Conservation (phyloP, 2,888 invertebrate species). For the Synanthedon vespiformis region DNA sequence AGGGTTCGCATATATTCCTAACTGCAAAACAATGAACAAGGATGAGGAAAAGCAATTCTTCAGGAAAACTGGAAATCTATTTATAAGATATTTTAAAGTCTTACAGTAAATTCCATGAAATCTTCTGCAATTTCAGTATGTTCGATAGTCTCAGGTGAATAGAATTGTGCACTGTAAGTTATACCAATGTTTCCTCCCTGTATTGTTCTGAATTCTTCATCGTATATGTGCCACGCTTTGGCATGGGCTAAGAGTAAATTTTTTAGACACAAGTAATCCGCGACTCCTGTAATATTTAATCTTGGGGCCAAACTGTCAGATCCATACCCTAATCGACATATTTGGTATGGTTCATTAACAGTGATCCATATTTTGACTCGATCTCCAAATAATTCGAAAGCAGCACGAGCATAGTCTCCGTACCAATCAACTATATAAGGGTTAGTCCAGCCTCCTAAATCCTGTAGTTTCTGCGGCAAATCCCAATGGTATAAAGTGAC, state of each 20-base stretch:
- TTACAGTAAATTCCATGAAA: constrained; percentile 39
- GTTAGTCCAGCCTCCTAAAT: constrained; percentile 67
- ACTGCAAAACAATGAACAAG: no score
- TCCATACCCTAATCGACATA: constrained; percentile 21
- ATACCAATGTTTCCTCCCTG: constrained; percentile 13
- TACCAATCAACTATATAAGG: constrained; percentile 58
- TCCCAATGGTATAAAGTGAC: constrained; percentile 71
- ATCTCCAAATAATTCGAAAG: constrained; percentile 37
- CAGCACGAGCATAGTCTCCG: no score
- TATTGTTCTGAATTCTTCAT: constrained; percentile 11
- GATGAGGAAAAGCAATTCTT: no score
- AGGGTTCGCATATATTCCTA: constrained; percentile 73
- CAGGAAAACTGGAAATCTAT: no score
- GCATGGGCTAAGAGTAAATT: constrained; percentile 16
- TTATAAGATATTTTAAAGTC: no score
- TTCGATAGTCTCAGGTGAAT: constrained; percentile 45
- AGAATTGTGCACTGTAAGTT: constrained; percentile 24
- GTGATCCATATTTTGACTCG: constrained; percentile 60
- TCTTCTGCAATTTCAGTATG: constrained; percentile 61
- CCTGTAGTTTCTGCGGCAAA: constrained; percentile 53
- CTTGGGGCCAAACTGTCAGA: not conserved
- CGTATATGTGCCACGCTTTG: no score
- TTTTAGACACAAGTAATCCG: constrained; percentile 44
- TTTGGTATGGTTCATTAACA: constrained; percentile 52
- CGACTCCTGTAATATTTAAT: constrained; percentile 31